Conservation (phyloP, 1,140 invertebrate species). For the Uloborus diversus region DNA sequence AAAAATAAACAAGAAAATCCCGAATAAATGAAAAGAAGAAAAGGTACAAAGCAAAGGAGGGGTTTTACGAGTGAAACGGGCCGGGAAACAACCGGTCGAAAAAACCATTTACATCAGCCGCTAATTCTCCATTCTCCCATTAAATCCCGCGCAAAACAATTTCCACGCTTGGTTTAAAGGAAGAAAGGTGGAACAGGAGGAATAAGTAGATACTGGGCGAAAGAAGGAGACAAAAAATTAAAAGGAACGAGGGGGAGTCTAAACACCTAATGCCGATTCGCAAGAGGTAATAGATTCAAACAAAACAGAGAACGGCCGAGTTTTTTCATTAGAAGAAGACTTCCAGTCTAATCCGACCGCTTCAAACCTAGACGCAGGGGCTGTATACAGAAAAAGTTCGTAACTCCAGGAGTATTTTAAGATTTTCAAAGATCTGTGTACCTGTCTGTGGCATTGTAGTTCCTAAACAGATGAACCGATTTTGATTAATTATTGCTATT, state of each 20-base stretch:
- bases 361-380: background rate
- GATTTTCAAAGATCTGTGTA: too few species aligned
- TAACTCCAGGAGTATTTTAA: too few species aligned
- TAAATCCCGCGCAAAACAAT: conserved; percentile 48
- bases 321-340: conserved; percentile 47
- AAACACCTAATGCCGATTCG: conserved; percentile 57
- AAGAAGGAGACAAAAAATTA: conserved; percentile 24
- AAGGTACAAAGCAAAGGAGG: conserved; percentile 5
- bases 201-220: background rate
- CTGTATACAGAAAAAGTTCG: background rate
- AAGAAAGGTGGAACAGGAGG: background rate
- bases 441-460: too few species aligned
- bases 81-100: conserved; percentile 35
- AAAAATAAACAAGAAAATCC: background rate
- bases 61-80: conserved; percentile 42
- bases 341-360: conserved; percentile 16
- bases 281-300: conserved; percentile 45
- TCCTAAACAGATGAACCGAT: too few species aligned
- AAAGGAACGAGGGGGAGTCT: conserved; percentile 48
- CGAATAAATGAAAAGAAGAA: background rate
- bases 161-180: conserved; percentile 50
- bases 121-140: conserved; percentile 49
- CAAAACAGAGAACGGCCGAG: conserved; percentile 13
- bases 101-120: conserved; percentile 49
- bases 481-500: too few species aligned